phyloP scores from a whole-genome alignment of 2,888 invertebrate genomes.

The Aphodius sticticus region DNA sequence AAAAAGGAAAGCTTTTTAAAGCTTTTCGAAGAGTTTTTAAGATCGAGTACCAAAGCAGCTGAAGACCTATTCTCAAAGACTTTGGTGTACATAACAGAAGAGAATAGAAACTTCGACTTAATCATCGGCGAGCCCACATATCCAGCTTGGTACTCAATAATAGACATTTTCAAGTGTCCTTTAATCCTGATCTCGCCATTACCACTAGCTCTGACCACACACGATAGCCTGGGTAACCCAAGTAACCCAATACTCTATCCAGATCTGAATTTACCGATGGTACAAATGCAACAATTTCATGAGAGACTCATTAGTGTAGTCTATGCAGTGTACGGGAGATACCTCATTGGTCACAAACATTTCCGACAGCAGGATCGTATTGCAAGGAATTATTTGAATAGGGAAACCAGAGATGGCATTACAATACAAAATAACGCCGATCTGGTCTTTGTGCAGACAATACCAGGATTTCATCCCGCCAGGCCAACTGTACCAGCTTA shows the following conservation, averaged over 20 bases:
- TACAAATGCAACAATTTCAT: slow-evolving; percentile 8
- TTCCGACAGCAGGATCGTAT: slow-evolving; percentile 7
- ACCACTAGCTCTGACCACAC: slow-evolving; percentile 21
- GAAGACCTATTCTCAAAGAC: slow-evolving; percentile 19
- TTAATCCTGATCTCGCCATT: slow-evolving; percentile 23
- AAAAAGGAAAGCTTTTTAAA: slow-evolving; percentile 18
- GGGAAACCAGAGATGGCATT: not conserved
- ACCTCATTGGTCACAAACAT: slow-evolving; percentile 12
- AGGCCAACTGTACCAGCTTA: slow-evolving; percentile 38
- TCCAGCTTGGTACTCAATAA: slow-evolving; percentile 16
- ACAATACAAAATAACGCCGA: slow-evolving; percentile 27
- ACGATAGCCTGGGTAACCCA: slow-evolving; percentile 47
- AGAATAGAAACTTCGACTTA: slow-evolving; percentile 16
- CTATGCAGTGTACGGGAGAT: slow-evolving; percentile 15
- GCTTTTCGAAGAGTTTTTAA: slow-evolving; percentile 14
- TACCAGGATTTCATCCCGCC: slow-evolving; percentile 38
- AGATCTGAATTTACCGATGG: slow-evolving; percentile 38
- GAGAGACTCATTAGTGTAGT: slow-evolving; percentile 21
- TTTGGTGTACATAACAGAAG: not conserved
- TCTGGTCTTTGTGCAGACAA: slow-evolving; percentile 40
- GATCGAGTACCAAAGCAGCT: not conserved
- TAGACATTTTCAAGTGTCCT: slow-evolving; percentile 14
- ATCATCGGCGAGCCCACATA: slow-evolving; percentile 16
- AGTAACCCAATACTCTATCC: slow-evolving; percentile 46
- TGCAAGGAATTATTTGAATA: slow-evolving; percentile 23